Percentiles rank a stretch among this genome's conserved stretches.
These are phyloP conservation scores for Ctenodactylus gundi DNA, from an alignment of 2,113 vertebrate species.

Conservation along the genomic window DNA sequence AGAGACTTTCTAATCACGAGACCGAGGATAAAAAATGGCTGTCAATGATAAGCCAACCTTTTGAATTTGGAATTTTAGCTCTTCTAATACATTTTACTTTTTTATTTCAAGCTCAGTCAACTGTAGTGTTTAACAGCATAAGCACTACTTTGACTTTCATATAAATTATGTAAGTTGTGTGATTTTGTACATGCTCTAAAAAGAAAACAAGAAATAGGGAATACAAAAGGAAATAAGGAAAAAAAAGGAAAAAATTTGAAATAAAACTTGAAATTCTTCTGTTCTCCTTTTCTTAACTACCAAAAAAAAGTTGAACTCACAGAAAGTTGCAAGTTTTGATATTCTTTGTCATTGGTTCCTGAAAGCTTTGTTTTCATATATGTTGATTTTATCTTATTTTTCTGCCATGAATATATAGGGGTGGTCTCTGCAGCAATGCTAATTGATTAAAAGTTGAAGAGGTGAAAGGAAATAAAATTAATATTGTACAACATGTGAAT, in stretches of 20 bases:
- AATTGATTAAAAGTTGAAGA: background rate
- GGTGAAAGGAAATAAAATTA: background rate
- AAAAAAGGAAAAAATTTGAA: background rate
- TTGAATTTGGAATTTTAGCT: background rate
- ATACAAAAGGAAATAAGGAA: background rate
- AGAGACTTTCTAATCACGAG: background rate
- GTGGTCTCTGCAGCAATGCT: background rate
- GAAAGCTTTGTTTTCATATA: background rate
- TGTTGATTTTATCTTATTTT: background rate
- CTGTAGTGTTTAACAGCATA: background rate
- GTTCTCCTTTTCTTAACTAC: background rate
- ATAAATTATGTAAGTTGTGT: background rate
- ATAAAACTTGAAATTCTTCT: background rate
- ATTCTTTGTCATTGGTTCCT: background rate
- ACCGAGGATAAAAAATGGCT: background rate
- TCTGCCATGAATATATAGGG: background rate
- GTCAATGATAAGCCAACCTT: background rate
- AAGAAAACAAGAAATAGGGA: background rate
- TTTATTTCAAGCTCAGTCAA: background rate
- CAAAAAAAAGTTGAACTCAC: background rate
- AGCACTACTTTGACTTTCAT: background rate
- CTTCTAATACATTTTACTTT: background rate
- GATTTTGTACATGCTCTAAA: background rate
- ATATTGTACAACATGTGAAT: background rate
- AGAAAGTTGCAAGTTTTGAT: background rate